A percentile compares a stretch with the other conserved stretches of the same genome.
phyloP scores from a whole-genome alignment of 1,140 invertebrate species.

The Scaptomyza graminum region DNA sequence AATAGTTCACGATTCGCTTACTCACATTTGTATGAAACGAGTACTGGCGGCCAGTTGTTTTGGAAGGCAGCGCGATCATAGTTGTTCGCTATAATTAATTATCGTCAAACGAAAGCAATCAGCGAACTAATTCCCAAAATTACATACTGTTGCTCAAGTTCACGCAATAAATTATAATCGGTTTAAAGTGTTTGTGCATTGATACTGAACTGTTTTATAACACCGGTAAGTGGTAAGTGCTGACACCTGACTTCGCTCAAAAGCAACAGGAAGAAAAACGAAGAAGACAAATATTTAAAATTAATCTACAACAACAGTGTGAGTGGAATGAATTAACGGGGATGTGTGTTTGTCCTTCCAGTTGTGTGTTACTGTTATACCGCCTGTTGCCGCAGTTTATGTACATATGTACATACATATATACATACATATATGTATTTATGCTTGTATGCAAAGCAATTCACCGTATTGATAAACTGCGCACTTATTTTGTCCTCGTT shows the following conservation, averaged over 20 bases:
- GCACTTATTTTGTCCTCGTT: slow-evolving; percentile 43
- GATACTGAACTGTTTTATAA: neutral
- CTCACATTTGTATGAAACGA: slow-evolving; percentile 32
- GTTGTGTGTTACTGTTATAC: neutral
- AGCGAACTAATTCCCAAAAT: neutral
- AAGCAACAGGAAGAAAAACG: slow-evolving; percentile 3
- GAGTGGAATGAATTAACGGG: slow-evolving; percentile 21
- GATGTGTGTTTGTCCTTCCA: slow-evolving; percentile 13
- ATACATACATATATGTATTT: neutral
- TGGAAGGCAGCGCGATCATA: slow-evolving; percentile 1
- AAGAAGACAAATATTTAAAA: neutral
- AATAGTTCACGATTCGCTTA: slow-evolving; percentile 35
- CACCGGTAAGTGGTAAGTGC: slow-evolving; percentile 2
- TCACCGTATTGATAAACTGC: slow-evolving; percentile 20
- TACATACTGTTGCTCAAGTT: neutral
- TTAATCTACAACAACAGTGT: slow-evolving; percentile 11
- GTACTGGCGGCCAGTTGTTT: slow-evolving; percentile 16
- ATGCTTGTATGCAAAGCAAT: slow-evolving; percentile 8
- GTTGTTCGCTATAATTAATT: slow-evolving; percentile 25
- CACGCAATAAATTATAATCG: neutral
- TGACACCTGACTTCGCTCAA: neutral
- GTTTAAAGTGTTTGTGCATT: neutral
- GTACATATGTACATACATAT: neutral
- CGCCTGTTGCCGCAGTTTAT: slow-evolving; percentile 10
- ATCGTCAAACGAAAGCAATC: neutral